phyloP scores from a whole-genome alignment of 2,888 invertebrate species.

The Nymphalis polychloros region DNA sequence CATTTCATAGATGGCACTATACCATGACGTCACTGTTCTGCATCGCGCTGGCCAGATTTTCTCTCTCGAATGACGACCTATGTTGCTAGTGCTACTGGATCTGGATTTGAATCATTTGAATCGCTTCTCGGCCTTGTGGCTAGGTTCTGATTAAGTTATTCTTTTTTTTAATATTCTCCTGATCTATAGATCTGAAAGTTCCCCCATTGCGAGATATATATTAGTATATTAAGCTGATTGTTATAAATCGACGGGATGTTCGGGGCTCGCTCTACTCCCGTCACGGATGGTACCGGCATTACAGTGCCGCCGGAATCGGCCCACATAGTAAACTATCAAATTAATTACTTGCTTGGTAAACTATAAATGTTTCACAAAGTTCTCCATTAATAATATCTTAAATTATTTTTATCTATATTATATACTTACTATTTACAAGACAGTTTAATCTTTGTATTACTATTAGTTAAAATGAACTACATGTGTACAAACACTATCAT shows the following conservation, averaged over 20 bases:
- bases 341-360: too few relatives aligned
- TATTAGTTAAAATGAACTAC: too few relatives aligned
- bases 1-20: slow-evolving; percentile 16
- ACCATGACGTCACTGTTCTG: neutral
- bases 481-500: too few relatives aligned
- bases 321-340: neutral
- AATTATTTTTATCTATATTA: too few relatives aligned
- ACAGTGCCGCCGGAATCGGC: slow-evolving; percentile 5
- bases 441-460: too few relatives aligned
- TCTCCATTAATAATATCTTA: too few relatives aligned
- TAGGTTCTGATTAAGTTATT: slow-evolving; percentile 40
- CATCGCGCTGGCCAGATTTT: slow-evolving; percentile 25
- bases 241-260: neutral
- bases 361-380: too few relatives aligned
- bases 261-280: neutral
- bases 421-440: too few relatives aligned
- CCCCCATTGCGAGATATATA: neutral
- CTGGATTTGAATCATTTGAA: neutral
- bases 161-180: slow-evolving; percentile 30
- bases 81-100: neutral
- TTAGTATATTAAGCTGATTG: neutral
- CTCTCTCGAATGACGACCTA: slow-evolving; percentile 2
- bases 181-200: slow-evolving; percentile 37
- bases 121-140: slow-evolving; percentile 42
- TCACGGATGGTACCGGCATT: slow-evolving; percentile 4